Evolutionary conservation across 2,113 vertebrate genomes (phyloP).

Genomic region (Empidonax alnorum): DNA sequence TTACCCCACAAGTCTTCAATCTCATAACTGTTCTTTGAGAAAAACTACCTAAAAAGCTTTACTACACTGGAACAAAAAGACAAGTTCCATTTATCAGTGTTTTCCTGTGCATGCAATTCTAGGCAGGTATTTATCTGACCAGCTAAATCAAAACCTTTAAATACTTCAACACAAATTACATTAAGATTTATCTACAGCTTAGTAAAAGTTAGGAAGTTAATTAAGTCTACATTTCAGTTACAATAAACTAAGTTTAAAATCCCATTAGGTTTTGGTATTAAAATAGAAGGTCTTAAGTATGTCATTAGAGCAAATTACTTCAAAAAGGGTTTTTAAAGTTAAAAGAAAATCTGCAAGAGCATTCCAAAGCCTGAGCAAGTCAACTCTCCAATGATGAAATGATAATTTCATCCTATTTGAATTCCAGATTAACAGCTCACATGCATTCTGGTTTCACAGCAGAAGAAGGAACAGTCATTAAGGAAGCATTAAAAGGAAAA

Average conservation of each 20-base stretch:
- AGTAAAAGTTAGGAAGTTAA: constrained; percentile 18
- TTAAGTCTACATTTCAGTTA: constrained; percentile 11
- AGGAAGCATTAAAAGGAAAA: constrained; percentile 6
- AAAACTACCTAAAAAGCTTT: background rate
- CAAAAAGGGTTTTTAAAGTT: background rate
- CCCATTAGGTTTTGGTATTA: background rate
- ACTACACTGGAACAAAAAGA: background rate
- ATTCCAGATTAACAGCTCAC: constrained; percentile 25
- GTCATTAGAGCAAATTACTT: constrained; percentile 33
- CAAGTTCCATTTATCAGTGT: background rate
- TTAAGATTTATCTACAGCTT: constrained; percentile 9
- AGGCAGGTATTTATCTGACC: background rate
- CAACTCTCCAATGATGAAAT: constrained; percentile 7
- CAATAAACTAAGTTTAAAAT: constrained; percentile 5
- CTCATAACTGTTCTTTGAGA: background rate
- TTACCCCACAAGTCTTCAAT: background rate
- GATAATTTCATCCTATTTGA: background rate
- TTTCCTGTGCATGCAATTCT: background rate
- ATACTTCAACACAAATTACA: constrained; percentile 1
- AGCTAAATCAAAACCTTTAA: constrained; percentile 27
- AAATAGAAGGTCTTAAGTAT: background rate
- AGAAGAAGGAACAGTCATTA: constrained; percentile 9
- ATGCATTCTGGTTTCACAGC: background rate
- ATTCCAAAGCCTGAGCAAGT: background rate
- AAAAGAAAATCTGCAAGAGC: background rate